These are phyloP conservation scores for Austrofundulus limnaeus DNA, from an alignment of 2,113 vertebrate species.

Conservation along the genomic window DNA sequence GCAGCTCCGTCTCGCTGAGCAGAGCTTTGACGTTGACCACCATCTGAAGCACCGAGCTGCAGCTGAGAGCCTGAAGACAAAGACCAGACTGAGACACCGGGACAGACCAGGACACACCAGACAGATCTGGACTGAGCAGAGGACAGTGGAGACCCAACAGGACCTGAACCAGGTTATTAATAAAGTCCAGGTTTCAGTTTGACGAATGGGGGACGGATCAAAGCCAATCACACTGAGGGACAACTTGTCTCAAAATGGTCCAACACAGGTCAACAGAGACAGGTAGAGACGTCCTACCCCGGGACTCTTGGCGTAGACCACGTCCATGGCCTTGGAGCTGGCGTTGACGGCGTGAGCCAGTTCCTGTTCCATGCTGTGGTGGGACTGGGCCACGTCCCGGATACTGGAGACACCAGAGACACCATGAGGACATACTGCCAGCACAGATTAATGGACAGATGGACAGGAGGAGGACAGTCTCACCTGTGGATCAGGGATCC, in stretches of 20 bases:
- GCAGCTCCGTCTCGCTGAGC: slow-evolving; percentile 92
- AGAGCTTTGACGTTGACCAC: slow-evolving; percentile 90
- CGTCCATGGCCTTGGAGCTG: slow-evolving; percentile 95
- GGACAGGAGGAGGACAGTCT: no score
- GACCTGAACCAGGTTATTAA: no score
- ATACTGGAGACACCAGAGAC: slow-evolving; percentile 78
- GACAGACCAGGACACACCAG: background rate
- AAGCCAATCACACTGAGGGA: no score
- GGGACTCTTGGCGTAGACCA: slow-evolving; percentile 86
- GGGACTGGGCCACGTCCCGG: slow-evolving; percentile 90
- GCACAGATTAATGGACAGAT: background rate
- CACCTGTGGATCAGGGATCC: slow-evolving; percentile 90
- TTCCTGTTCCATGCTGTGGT: slow-evolving; percentile 92
- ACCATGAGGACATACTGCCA: background rate
- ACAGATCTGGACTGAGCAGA: no score
- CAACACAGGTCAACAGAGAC: no score
- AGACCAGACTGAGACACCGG: background rate
- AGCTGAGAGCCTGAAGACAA: slow-evolving; percentile 82
- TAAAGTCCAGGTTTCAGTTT: no score
- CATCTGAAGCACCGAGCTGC: slow-evolving; percentile 88
- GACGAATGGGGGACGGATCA: no score
- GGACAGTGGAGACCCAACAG: no score
- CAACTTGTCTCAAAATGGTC: no score
- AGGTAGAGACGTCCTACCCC: slow-evolving; percentile 74
- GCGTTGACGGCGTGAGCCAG: slow-evolving; percentile 97